Evolutionary conservation across 1,140 invertebrate genomes (phyloP).

Genomic region (Phenacoccus solenopsis): DNA sequence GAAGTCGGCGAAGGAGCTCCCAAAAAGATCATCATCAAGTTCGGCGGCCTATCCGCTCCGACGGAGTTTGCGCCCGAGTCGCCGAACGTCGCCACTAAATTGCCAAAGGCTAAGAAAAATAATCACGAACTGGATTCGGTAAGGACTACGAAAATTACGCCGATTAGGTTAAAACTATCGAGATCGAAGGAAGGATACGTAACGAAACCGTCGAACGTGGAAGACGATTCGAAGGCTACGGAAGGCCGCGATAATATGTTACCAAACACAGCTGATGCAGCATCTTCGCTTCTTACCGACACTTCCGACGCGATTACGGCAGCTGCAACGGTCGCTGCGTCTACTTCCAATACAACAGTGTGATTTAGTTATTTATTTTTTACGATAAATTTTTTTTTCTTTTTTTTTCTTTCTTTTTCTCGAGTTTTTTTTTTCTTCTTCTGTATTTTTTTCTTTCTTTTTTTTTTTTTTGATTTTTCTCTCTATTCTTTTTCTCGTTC

Average conservation of each 20-base stretch:
- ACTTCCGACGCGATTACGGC: background rate
- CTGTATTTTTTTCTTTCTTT: background rate
- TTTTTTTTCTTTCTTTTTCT: background rate
- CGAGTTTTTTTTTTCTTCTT: background rate
- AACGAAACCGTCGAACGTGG: constrained; percentile 32
- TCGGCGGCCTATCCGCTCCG: constrained; percentile 36
- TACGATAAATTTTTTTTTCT: too few species aligned
- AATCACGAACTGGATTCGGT: constrained; percentile 39
- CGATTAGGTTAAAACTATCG: constrained; percentile 67
- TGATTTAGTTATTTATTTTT: background rate
- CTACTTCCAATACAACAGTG: background rate
- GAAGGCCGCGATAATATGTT: background rate
- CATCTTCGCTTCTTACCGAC: background rate
- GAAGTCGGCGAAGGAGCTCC: constrained; percentile 36
- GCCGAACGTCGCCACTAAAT: constrained; percentile 1
- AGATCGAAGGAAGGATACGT: constrained; percentile 58
- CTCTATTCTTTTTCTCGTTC: too few species aligned
- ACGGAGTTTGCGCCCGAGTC: background rate
- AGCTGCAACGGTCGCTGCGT: background rate
- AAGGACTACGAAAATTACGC: constrained; percentile 52
- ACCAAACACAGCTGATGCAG: background rate
- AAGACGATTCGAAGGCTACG: background rate
- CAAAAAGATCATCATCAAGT: constrained; percentile 49
- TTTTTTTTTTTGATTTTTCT: background rate
- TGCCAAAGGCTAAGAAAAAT: constrained; percentile 1